Base-by-base conservation (phyloP, 1,140 invertebrate genomes). In the Tetraneura akinire region DNA sequence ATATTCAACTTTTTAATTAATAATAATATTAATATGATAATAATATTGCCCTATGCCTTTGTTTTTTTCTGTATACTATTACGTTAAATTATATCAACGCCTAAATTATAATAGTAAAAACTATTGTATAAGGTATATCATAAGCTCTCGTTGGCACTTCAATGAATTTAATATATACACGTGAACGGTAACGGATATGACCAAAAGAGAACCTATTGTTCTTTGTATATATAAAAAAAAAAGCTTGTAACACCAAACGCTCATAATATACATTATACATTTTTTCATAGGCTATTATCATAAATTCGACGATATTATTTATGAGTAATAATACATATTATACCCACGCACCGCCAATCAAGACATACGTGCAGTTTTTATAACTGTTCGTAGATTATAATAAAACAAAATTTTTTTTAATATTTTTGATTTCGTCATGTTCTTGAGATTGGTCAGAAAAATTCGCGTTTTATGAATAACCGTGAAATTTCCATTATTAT, bases 241-340 rank as follows among this genome's bases (percentile, higher is more conserved):
- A 42, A 66, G 8, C 32, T 8, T 37, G 32, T 37, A 37, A 37
- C 32, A 37, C 32, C 42, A 66, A 66, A 66, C 37, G 14, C 23
- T 23, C 2, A 5, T 62, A 62, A 4, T 62, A 62, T 14, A 3
- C 23, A 14, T 32, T n/a, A 26, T 60, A 60, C 29, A 8, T 68
- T 45, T 68, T 47, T 68, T 47, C 32, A 42, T 42, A 21, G 14
- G n/a, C 66, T 21, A 47, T 68, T 68, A 68, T 47, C 42, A 68
- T 68, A 68, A 66, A 23, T 68, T 68, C 37, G 42, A 21, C 13
- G 37, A 64, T 23, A 47, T 47, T 47, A 68, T 47, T 68, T 68
- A 68, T 47, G 42, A 47, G 42, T 21, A 13, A n/a, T 18, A 1
- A n/a, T 11, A n/a, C 16, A n/a, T 42, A 21, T 37, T 68, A 45